Evolutionary conservation across 2,113 vertebrate genomes (phyloP), one percentile per base, ranked within the genome.

Genomic region (Pogona vitticeps): DNA sequence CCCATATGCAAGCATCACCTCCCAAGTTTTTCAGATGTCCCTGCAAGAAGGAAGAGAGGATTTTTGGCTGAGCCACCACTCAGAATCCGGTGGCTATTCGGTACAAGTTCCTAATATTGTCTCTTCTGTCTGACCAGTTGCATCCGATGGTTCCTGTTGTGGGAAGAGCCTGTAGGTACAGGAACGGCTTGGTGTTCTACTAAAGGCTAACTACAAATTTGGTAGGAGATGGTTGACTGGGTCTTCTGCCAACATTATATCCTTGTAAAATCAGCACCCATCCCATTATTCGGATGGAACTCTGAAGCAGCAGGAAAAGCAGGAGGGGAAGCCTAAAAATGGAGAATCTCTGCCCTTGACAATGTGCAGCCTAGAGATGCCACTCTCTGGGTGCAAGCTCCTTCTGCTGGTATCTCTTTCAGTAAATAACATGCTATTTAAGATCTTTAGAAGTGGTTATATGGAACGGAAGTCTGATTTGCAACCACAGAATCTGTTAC

Each of bases 61-160:
- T 83, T 96, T 91, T 92, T 98, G 98, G 98, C 97, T 98, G 87
- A 96, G 97, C 85, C 95, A 96, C 72, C 96, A 92, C 82, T 96
- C 97, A 23, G 93, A 91, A 5, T 61, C 92, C 0, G 93, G 95
- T 79, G 95, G 93, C 90, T 95, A 94, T 75, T 90, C 91, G 97
- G 98, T 98, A 96, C 46, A 95, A 94, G 12, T 82, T 33, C 36
- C 63, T 80, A 76, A 76, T 77, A 67, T 58, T 38, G 26, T 71
- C 46, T 83, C n/a, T 76, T 67, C 63, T 52, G 72, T 52, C 58
- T 76, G 80, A 23, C 65, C 28, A 14, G 56, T 42, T 79, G 52
- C 15, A 33, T 72, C 70, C 56, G 86, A 36, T 67, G 42, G 67
- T 58, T 58, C 80, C 77, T 86, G 52, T 1, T 63, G 20, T 65